A percentile compares a stretch with the other conserved stretches of the same genome.
phyloP scores from a whole-genome alignment of 2,797 vertebrate species.

The Knipowitschia caucasica region DNA sequence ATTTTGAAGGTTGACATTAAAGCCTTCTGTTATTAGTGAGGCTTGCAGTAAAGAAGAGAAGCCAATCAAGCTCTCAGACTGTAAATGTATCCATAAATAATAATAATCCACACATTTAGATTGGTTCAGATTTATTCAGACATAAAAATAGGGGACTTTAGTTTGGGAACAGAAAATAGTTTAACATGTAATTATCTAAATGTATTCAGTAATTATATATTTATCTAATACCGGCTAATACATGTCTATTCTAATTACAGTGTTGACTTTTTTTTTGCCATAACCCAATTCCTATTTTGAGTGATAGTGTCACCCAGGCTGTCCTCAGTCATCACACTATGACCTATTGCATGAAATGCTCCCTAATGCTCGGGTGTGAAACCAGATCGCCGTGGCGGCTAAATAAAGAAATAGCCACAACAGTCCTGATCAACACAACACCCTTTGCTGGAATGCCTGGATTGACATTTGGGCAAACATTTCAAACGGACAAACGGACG shows the following conservation, averaged over 20 bases:
- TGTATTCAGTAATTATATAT: too few species aligned
- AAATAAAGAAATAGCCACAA: constrained; percentile 70
- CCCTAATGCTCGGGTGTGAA: constrained; percentile 51
- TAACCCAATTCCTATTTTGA: constrained; percentile 48
- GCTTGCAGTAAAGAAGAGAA: too few species aligned
- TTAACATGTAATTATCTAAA: too few species aligned
- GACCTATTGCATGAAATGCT: constrained; percentile 69
- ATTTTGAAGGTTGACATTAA: too few species aligned
- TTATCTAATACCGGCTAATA: neutral
- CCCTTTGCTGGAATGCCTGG: constrained; percentile 50
- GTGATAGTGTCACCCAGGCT: constrained; percentile 48
- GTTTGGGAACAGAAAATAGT: too few species aligned
- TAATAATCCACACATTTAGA: too few species aligned
- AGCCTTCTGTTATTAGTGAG: too few species aligned
- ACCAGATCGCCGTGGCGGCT: constrained; percentile 61
- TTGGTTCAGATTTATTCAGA: too few species aligned
- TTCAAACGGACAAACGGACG: constrained; percentile 34
- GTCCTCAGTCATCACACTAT: constrained; percentile 62
- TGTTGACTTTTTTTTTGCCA: constrained; percentile 46
- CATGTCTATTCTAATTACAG: constrained; percentile 4
- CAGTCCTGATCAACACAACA: constrained; percentile 65
- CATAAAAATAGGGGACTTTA: too few species aligned
- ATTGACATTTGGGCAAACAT: constrained; percentile 60
- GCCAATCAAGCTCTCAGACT: too few species aligned
- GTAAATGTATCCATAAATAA: too few species aligned